phyloP scores from a whole-genome alignment of 2,888 invertebrate genomes.

The Drosophila borealis region DNA sequence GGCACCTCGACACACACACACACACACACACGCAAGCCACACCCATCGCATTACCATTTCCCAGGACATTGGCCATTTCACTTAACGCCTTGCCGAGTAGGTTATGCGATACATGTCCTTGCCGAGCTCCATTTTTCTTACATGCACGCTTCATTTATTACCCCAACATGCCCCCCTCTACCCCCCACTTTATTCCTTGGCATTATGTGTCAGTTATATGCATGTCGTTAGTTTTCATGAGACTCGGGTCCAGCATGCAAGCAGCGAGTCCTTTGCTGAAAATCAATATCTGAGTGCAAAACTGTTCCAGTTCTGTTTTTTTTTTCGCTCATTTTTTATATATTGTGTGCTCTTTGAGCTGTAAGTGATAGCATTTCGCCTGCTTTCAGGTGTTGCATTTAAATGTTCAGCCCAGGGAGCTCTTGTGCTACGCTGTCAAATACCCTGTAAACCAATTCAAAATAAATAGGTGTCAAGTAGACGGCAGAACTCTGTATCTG shows the following conservation, averaged over 20 bases:
- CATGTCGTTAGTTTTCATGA: conserved; percentile 79
- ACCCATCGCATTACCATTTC: conserved; percentile 16
- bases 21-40: too few species aligned
- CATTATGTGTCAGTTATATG: conserved; percentile 71
- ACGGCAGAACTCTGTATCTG: too few species aligned
- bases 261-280: conserved; percentile 53
- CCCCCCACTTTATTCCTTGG: conserved; percentile 12
- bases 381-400: conserved; percentile 53
- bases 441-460: conserved; percentile 1
- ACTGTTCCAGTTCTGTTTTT: conserved; percentile 48
- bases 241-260: conserved; percentile 49
- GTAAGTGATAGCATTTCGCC: conserved; percentile 69
- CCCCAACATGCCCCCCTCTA: conserved; percentile 22
- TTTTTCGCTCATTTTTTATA: not conserved
- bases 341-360: conserved; percentile 68
- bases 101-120: conserved; percentile 39
- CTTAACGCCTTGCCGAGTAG: conserved; percentile 48
- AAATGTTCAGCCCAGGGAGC: conserved; percentile 24
- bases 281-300: conserved; percentile 62
- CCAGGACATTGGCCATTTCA: conserved; percentile 64
- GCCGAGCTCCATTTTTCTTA: conserved; percentile 69
- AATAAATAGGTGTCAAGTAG: not conserved
- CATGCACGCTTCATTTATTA: conserved; percentile 75
- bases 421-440: not conserved
- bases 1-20: too few species aligned